phyloP scores from a whole-genome alignment of 2,888 invertebrate genomes.

The Drosophila antonietae region DNA sequence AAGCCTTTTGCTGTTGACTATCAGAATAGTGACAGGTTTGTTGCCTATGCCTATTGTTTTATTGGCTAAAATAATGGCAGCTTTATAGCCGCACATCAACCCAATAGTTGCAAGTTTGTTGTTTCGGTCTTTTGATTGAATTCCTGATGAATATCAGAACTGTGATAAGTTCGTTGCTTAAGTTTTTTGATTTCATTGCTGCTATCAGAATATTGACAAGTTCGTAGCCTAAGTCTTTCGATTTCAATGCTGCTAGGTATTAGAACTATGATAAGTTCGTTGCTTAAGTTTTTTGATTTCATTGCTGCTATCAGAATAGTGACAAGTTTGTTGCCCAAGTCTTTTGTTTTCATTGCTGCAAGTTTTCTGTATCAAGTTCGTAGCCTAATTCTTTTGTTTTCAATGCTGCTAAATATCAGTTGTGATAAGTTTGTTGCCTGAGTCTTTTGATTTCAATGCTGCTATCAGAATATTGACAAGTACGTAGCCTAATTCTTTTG shows the following conservation, averaged over 20 bases:
- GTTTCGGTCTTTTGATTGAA: no score
- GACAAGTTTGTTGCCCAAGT: no score
- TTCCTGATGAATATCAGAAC: no score
- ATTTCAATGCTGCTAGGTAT: no score
- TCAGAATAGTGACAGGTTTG: constrained; percentile 28
- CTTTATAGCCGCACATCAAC: not conserved
- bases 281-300: not conserved
- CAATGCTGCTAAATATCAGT: not conserved
- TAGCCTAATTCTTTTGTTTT: constrained; percentile 26
- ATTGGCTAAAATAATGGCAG: not conserved
- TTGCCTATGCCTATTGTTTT: constrained; percentile 40
- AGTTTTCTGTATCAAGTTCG: constrained; percentile 11
- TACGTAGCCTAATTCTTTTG: constrained; percentile 58
- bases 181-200: no score
- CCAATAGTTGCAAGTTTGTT: constrained; percentile 34
- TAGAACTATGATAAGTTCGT: constrained; percentile 2
- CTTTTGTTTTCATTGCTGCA: no score
- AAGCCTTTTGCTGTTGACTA: constrained; percentile 17
- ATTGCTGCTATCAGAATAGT: no score
- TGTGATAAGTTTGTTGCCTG: constrained; percentile 4
- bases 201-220: constrained; percentile 7
- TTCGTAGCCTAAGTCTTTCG: constrained; percentile 44
- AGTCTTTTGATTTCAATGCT: constrained; percentile 25
- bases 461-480: constrained; percentile 26
- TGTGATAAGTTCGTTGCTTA: no score